Evolutionary conservation across 2,888 invertebrate genomes (phyloP).

Genomic region (Dusona sp.): DNA sequence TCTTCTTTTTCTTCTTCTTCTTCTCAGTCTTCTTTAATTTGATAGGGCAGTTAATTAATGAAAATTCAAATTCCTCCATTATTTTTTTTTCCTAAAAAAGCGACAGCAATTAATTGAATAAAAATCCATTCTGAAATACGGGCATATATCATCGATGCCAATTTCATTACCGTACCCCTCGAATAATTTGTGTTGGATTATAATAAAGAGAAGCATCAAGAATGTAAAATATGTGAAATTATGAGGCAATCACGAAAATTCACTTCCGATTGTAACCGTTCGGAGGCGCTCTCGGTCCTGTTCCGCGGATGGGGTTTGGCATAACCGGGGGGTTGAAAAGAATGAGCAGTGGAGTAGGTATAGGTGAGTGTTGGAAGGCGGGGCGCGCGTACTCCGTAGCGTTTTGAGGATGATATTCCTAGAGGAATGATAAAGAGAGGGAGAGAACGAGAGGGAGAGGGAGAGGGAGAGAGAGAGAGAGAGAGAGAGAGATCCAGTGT

Average conservation of each 20-base stretch:
- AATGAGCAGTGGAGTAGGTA: conserved; percentile 70
- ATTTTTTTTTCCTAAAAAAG: too few species aligned
- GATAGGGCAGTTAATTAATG: too few species aligned
- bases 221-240: conserved; percentile 23
- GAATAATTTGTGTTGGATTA: background rate
- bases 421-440: conserved; percentile 57
- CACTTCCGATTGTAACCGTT: conserved; percentile 63
- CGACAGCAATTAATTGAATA: too few species aligned
- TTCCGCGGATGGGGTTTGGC: conserved; percentile 48
- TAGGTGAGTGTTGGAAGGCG: conserved; percentile 73
- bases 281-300: conserved; percentile 68
- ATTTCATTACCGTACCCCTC: background rate
- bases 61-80: too few species aligned
- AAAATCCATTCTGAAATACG: too few species aligned
- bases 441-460: conserved; percentile 35
- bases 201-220: conserved; percentile 18
- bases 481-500: conserved; percentile 77
- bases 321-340: conserved; percentile 56
- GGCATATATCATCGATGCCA: background rate
- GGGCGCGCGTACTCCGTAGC: conserved; percentile 76
- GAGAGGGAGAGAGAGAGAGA: conserved; percentile 5
- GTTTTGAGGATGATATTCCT: conserved; percentile 67
- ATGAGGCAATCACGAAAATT: conserved; percentile 38
- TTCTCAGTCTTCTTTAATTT: too few species aligned
- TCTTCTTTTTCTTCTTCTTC: too few species aligned